Evolutionary conservation across 2,888 invertebrate genomes (phyloP), one percentile per base, ranked within the genome.

Genomic region (Drosophila yooni): DNA sequence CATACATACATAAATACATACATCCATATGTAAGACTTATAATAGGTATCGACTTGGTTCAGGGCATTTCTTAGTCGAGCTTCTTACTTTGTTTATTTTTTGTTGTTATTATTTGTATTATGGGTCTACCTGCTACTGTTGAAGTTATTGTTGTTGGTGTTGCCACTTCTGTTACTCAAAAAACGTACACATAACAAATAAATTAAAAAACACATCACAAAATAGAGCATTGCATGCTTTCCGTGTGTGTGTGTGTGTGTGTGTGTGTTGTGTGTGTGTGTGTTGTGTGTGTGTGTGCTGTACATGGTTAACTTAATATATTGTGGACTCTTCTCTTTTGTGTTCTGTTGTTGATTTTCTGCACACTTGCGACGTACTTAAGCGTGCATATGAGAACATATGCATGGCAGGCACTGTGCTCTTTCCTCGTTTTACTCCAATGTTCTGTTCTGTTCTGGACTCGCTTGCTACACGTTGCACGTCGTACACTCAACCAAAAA

Each of bases 371-470:
- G 36, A 54, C 72, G 69, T 66, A 88, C 88, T 88, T 86, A 75
- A 80, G 75, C 83, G 77, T 85, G 83, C 86, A 84, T 88, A 82
- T 85, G 77, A 74, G 83, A 80, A 52, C 63, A 63, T 66, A 73
- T 65, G 46, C 27, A 25, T 74, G 52, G 46, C 52, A 67, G 27
- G 38, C 63, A 43, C 53, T 43, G 43, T 46, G 25, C 46, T 46
- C 46, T 46, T 46, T 46, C 15, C 15, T 21, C 21, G 21, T 15
- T 46, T 29, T 29, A 34, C 43, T 40, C 8, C 15, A 15, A 6
- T 21, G 21, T 46, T 25, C 34, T 34, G 34, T 6, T 31, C 33
- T 58, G 21, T 7, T 31, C 27, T 50, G 29, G 21, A 66, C 50
- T 57, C 53, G 43, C 59, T 56, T 51, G 43, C 61, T 52, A 25